Conservation (phyloP, 2,113 vertebrate genomes). For the Lepus timidus region DNA sequence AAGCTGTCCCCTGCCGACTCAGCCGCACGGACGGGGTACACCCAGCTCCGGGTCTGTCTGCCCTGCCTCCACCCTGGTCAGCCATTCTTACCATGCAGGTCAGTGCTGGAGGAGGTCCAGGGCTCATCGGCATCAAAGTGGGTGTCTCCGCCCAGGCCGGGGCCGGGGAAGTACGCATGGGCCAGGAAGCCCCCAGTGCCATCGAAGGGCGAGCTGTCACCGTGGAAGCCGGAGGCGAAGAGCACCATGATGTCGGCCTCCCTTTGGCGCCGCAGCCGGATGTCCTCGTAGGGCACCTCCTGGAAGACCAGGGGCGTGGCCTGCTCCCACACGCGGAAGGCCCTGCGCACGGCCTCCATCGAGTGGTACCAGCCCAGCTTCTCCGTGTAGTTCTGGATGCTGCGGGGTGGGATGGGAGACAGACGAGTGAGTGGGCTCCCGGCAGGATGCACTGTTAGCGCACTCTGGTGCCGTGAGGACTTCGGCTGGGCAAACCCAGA, state of each 20-base stretch:
- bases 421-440: not conserved
- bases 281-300: conserved; percentile 91
- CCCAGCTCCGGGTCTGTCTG: not conserved
- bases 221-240: conserved; percentile 97
- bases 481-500: not conserved
- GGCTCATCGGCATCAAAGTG: conserved; percentile 98
- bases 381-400: conserved; percentile 94
- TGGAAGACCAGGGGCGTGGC: conserved; percentile 93
- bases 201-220: conserved; percentile 98
- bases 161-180: conserved; percentile 97
- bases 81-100: conserved; percentile 90
- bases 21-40: not conserved
- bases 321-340: conserved; percentile 93
- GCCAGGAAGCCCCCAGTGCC: conserved; percentile 96
- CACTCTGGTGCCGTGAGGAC: not conserved
- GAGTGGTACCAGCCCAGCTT: conserved; percentile 93
- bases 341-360: conserved; percentile 89
- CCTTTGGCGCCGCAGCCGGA: conserved; percentile 91
- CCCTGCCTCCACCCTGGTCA: not conserved
- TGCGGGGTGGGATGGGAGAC: conserved; percentile 59
- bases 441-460: not conserved
- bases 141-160: conserved; percentile 95
- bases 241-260: conserved; percentile 96
- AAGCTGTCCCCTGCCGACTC: not conserved
- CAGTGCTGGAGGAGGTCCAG: conserved; percentile 94